Percentiles rank a stretch among this genome's conserved stretches.
phyloP scores from a whole-genome alignment of 2,888 invertebrate species.

The Idaea dimidiata region DNA sequence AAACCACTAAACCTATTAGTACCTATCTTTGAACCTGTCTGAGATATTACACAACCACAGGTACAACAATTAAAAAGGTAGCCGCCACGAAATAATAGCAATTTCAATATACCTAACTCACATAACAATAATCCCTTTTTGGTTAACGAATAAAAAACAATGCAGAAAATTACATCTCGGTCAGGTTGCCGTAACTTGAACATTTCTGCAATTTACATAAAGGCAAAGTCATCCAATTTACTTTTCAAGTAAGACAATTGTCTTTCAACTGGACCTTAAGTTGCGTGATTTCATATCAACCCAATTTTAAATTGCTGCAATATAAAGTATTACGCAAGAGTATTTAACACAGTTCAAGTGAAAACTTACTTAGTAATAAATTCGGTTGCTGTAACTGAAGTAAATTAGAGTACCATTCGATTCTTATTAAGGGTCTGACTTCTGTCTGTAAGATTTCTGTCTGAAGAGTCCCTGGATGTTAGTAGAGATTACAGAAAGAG shows the following conservation, averaged over 20 bases:
- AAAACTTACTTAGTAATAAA: not conserved
- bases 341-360: not conserved
- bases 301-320: not conserved
- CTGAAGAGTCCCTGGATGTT: too few species aligned
- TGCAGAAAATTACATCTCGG: not conserved
- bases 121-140: conserved; percentile 16
- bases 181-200: conserved; percentile 10
- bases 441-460: too few species aligned
- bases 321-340: not conserved
- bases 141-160: not conserved
- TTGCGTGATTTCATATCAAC: not conserved
- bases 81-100: not conserved
- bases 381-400: not conserved
- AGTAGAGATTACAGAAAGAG: too few species aligned
- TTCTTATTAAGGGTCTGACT: too few species aligned
- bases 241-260: conserved; percentile 21
- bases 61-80: not conserved
- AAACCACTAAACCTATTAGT: too few species aligned
- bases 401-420: not conserved
- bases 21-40: too few species aligned
- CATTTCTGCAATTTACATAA: conserved; percentile 36
- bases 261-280: conserved; percentile 7
- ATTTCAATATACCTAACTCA: conserved; percentile 5
- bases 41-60: too few species aligned
- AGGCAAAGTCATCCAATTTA: conserved; percentile 33